Evolutionary conservation across 2,888 invertebrate genomes (phyloP), one percentile per base, ranked within the genome.

Genomic region (Allacma fusca): DNA sequence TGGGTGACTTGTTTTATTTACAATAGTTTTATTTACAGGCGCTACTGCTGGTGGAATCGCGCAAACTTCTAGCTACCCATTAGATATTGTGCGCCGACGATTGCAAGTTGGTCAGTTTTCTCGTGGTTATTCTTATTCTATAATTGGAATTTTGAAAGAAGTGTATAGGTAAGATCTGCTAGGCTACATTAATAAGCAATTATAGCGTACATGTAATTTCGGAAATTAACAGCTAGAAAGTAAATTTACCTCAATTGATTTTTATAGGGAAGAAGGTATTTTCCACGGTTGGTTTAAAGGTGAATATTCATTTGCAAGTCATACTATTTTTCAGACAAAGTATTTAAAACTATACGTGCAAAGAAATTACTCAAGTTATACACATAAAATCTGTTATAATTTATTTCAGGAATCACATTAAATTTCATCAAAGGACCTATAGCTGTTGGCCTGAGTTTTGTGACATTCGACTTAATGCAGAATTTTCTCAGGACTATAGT

Each of bases 221-320:
- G n/a, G n/a, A n/a, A n/a, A n/a, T n/a, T n/a, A n/a, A 40, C 40
- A 40, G 40, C 7, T 5, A 40, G 5, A 40, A 9, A 40, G 40
- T 26, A 44, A 71, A 40, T 40, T 80, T 68, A 80, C 81, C 83
- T 81, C 76, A 83, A 87, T 88, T 65, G 12, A 23, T 65, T n/a
- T 23, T 67, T 67, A 69, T 88, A 95, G 94, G 77, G 91, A 91
- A 83, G 98, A 99, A 87, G 98, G 99, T 40, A 86, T 95, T 29
- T 91, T 91, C 86, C 90, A 91, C 72, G 98, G 98, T 0, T 93
- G 98, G 87, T 99, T 95, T 90, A 99, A 99, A 88, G 99, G 99
- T 0, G 23, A 24, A 26, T 75, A 9, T 29, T 43, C n/a, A n/a
- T n/a, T n/a, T n/a, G n/a, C n/a, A n/a, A n/a, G n/a, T n/a, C n/a